Percentiles rank a stretch among this genome's conserved stretches.
Conservation (phyloP, 2,113 vertebrate species). For the Hydrolagus affinis region DNA sequence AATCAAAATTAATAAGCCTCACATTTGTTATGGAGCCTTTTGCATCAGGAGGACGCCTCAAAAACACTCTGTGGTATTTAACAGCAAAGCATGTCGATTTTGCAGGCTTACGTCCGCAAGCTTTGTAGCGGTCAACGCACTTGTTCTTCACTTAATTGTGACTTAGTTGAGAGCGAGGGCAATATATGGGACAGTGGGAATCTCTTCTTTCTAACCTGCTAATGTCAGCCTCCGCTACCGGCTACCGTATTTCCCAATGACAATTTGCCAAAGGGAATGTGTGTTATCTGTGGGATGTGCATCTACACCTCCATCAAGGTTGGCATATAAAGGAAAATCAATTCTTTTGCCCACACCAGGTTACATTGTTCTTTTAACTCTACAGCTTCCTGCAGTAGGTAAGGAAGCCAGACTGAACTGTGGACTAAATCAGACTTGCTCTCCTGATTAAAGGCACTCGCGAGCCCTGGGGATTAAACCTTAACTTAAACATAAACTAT, state of each 20-base stretch:
- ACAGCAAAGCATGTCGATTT: too few relatives aligned
- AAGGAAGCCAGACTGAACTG: neutral
- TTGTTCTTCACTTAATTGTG: neutral
- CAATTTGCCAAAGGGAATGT: neutral
- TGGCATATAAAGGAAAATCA: neutral
- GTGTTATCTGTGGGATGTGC: neutral
- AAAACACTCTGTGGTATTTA: too few relatives aligned
- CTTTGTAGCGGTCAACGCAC: neutral
- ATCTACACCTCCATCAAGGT: neutral
- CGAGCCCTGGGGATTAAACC: neutral
- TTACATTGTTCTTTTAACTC: neutral
- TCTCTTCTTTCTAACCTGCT: neutral
- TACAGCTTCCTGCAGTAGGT: neutral
- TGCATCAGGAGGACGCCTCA: too few relatives aligned
- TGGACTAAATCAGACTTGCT: neutral
- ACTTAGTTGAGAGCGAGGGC: neutral
- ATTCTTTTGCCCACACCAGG: neutral
- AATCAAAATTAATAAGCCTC: too few relatives aligned
- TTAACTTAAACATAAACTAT: conserved; percentile 10
- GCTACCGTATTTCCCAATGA: neutral
- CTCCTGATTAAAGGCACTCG: neutral
- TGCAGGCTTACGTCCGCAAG: neutral
- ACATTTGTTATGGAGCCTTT: too few relatives aligned
- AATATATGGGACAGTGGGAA: neutral
- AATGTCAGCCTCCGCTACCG: neutral